Base-by-base conservation (phyloP, 2,888 invertebrate species). In the Alsophila aescularia region DNA sequence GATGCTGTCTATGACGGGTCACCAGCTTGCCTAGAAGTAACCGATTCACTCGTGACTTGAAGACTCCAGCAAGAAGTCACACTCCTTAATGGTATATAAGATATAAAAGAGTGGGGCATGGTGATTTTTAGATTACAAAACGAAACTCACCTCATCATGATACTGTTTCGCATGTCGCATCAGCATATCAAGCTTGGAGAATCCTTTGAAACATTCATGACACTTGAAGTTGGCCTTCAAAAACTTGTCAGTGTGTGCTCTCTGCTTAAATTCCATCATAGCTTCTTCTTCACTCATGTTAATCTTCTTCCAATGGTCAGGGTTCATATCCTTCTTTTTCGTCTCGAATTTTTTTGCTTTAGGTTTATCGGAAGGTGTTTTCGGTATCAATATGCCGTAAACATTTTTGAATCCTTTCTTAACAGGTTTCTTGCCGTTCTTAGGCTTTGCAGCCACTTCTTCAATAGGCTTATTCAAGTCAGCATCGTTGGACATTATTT, bases 181-280 rank as follows among this genome's bases (percentile, higher is more conserved):
- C 40, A 85, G 59, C 78, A 86, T 89, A 47, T 87, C 81, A 39
- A 78, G 79, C 31, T 83, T 85, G 0, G 87, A 85, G 62, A 87
- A 88, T 4, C 87, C 82, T 66, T 83, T 88, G 7, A 79, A 79
- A 55, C 89, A 89, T 52, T 84, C 77, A 2, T 67, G 70, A 53
- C 89, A 89, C 63, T 86, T 85, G 49, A 69, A 83, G 6, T 74
- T 67, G 0, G 87, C 83, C 0, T 76, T 69, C 41, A 76, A 54
- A 64, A 81, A 88, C 58, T 81, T 81, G 2, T 75, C 69, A 44
- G 82, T 74, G 2, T 77, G 50, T 0, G 73, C 1, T 74, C 76
- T 56, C 70, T 81, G 72, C 39, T 75, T 72, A 54, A 87, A 86
- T 49, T 77, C 83, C 44, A 71, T 73, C 2, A 83, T 48, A 1